phyloP scores from a whole-genome alignment of 2,888 invertebrate genomes.

The Hirudinaria manillensis region DNA sequence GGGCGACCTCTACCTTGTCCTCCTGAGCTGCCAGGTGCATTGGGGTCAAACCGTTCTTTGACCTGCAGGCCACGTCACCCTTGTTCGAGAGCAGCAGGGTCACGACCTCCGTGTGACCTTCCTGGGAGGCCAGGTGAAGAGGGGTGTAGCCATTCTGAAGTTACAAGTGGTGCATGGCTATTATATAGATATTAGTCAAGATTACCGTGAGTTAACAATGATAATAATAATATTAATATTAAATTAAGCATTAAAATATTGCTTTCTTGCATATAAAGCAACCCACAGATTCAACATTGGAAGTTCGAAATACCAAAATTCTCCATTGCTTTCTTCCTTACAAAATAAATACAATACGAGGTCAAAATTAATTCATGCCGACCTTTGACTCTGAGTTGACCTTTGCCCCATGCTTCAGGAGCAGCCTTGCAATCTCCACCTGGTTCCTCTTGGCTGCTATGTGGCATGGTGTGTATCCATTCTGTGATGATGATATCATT shows the following conservation, averaged over 20 bases:
- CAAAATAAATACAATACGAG: not conserved
- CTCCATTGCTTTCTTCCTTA: not conserved
- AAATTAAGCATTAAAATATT: no score
- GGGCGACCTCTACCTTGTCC: constrained; percentile 87
- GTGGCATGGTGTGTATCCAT: constrained; percentile 96
- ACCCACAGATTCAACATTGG: no score
- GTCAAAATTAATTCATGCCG: not conserved
- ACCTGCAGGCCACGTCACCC: constrained; percentile 69
- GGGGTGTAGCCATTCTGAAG: constrained; percentile 77
- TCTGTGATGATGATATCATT: constrained; percentile 54
- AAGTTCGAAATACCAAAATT: no score
- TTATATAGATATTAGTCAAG: not conserved
- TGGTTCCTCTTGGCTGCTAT: constrained; percentile 98
- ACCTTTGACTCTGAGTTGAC: constrained; percentile 88
- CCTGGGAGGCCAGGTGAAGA: constrained; percentile 78
- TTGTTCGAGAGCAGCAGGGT: constrained; percentile 79
- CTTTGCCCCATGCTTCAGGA: constrained; percentile 89
- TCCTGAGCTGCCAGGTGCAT: constrained; percentile 89
- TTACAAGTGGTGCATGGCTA: not conserved
- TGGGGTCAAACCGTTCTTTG: constrained; percentile 94
- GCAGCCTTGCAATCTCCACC: constrained; percentile 94
- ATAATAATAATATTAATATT: not conserved
- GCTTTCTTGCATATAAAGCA: no score
- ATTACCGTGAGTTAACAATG: not conserved
- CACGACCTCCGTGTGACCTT: constrained; percentile 95